Conservation (phyloP, 2,113 vertebrate species). For the Passer montanus region DNA sequence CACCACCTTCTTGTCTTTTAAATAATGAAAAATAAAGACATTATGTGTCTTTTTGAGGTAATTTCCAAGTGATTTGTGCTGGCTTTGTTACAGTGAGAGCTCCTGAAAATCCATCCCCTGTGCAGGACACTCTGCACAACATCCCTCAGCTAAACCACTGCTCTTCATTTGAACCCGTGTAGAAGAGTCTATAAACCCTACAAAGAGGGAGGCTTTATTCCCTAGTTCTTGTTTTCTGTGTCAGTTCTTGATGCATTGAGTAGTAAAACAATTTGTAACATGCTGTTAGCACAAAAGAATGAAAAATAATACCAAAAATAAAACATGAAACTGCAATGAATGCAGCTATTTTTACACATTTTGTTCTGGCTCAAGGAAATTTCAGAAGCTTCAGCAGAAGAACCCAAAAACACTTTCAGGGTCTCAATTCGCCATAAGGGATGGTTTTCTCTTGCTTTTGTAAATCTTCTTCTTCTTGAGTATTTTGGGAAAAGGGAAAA, state of each 20-base stretch:
- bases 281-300: slow-evolving; percentile 53
- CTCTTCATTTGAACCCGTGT: neutral
- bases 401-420: slow-evolving; percentile 1
- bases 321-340: slow-evolving; percentile 48
- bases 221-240: slow-evolving; percentile 27
- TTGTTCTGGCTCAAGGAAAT: slow-evolving; percentile 39
- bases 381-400: slow-evolving; percentile 38
- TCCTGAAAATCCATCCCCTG: neutral
- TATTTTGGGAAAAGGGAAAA: neutral
- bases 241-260: slow-evolving; percentile 40
- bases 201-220: neutral
- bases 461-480: neutral
- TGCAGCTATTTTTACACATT: slow-evolving; percentile 46
- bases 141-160: neutral
- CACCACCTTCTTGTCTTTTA: neutral
- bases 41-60: neutral
- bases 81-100: neutral
- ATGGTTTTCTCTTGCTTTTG: neutral
- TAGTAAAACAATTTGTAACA: slow-evolving; percentile 58
- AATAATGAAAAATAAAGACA: neutral
- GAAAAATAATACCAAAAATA: slow-evolving; percentile 65
- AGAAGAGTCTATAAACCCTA: neutral
- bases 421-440: neutral
- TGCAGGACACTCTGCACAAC: neutral
- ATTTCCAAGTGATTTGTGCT: neutral